Percentiles rank a stretch among this genome's conserved stretches.
Conservation (phyloP, 2,113 vertebrate genomes). For the Vidua macroura region DNA sequence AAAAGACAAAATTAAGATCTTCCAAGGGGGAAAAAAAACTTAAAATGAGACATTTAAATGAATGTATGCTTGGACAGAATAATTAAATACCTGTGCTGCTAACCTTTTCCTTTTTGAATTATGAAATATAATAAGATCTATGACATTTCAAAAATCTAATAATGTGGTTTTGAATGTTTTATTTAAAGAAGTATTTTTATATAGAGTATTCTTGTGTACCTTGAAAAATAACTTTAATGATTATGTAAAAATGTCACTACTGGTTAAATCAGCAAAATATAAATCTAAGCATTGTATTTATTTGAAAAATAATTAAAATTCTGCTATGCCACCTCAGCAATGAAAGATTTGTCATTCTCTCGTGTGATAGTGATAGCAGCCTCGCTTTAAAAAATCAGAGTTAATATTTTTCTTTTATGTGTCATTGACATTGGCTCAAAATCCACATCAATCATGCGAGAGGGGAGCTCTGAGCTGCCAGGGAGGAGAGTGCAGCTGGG, state of each 20-base stretch:
- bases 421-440: background rate
- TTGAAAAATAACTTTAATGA: background rate
- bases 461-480: background rate
- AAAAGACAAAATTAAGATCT: background rate
- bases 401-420: background rate
- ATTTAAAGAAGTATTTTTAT: conserved; percentile 15
- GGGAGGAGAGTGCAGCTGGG: background rate
- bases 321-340: background rate
- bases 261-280: background rate
- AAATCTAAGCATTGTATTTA: background rate
- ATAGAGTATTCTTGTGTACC: background rate
- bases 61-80: background rate
- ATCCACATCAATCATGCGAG: fast-evolving
- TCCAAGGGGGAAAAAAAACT: background rate
- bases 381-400: background rate
- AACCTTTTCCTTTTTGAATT: background rate
- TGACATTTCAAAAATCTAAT: background rate
- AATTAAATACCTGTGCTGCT: background rate
- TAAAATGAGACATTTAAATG: background rate
- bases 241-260: background rate
- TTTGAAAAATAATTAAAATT: conserved; percentile 19
- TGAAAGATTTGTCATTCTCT: background rate
- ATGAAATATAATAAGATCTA: background rate
- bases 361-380: background rate
- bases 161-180: background rate